These are phyloP conservation scores for Antheraea pernyi DNA, from an alignment of 1,140 invertebrate genomes.

Conservation along the genomic window DNA sequence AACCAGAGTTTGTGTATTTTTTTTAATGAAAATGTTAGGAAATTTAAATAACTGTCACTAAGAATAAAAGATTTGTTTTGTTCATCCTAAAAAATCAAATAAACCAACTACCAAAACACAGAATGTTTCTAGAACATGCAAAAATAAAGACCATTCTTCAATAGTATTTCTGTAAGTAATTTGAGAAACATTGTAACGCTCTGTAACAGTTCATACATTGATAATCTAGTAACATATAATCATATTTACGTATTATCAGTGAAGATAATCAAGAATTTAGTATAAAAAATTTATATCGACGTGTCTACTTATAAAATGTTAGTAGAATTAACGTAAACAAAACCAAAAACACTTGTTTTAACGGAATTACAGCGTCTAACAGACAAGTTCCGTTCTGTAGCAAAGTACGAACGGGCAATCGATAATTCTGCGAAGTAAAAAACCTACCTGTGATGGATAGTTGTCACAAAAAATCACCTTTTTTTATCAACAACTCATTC, in stretches of 20 bases:
- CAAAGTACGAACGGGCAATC: conserved; percentile 1
- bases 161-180: too few species aligned
- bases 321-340: not conserved
- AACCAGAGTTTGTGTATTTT: too few species aligned
- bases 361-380: not conserved
- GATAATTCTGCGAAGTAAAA: conserved; percentile 12
- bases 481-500: conserved; percentile 12
- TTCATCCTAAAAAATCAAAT: too few species aligned
- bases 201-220: not conserved
- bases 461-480: conserved; percentile 15
- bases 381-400: not conserved
- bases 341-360: not conserved
- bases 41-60: too few species aligned
- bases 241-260: not conserved
- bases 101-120: not conserved
- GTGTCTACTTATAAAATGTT: not conserved
- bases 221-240: not conserved
- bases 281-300: not conserved
- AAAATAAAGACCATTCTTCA: too few species aligned
- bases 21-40: too few species aligned
- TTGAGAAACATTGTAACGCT: too few species aligned
- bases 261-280: not conserved
- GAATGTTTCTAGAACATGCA: not conserved
- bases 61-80: too few species aligned
- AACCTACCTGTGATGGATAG: conserved; percentile 9